Evolutionary conservation across 1,140 invertebrate species (phyloP), one percentile per base, ranked within the genome.

Genomic region (Trachelipus rathkii): DNA sequence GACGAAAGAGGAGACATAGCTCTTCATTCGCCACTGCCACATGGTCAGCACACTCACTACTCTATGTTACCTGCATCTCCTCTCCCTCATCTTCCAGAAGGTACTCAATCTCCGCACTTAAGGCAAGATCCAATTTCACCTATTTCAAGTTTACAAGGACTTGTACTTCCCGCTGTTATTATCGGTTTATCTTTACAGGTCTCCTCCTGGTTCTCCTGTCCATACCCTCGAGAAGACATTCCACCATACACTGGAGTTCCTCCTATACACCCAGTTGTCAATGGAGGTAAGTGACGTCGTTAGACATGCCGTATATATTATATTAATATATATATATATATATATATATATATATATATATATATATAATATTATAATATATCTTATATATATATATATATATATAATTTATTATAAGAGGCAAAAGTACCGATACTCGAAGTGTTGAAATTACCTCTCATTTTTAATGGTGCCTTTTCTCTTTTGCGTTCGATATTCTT

Each of bases 201-300:
- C n/a, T 19, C 70, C 68, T 9, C 72, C 71, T 50, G 33, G 67
- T 13, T 60, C 2, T 19, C 50, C 8, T 13, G 75, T 44, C 69
- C 77, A 5, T 44, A 72, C 13, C 67, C 44, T 43, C 21, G 72
- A 8, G 69, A 76, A 19, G 79, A 80, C 45, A 78, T 74, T 43
- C 23, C 45, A 23, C 44, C 43, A 21, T 53, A 74, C 60, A 7
- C 43, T 53, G 45, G 71, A 60, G 45, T 77, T 24, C 10, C 70
- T 43, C 80, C 78, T 21, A 73, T 79, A 60, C 78, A 83, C 72
- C 66, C 77, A 10, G 78, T 78, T 70, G 45, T 81, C 10, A 81
- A 81, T 77, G 78, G 82, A 72, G 79, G 78, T 66, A 78, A 81
- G 67, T 33, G 46, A 33, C 33, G 2, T 33, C 33, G 6, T 33